Evolutionary conservation across 2,888 invertebrate genomes (phyloP), one percentile per base, ranked within the genome.

Genomic region (Agonopterix subpropinquella): DNA sequence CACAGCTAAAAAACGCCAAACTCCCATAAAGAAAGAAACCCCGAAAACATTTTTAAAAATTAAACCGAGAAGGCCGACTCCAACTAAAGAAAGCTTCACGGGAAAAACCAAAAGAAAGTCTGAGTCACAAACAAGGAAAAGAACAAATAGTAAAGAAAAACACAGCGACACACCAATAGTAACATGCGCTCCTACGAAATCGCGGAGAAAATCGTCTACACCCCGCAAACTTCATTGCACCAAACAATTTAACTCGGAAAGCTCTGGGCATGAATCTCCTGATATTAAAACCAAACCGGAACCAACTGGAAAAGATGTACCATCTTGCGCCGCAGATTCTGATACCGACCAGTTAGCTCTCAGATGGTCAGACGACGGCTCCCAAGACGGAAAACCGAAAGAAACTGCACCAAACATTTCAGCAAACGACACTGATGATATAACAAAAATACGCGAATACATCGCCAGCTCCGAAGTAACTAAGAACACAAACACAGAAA

Each of bases 131-230:
- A 41, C 44, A 9, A 65, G 60, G 51, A 74, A 64, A 50, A 66
- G 59, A 53, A 53, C 50, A 28, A 58, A 42, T 36, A 65, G 65
- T 50, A 80, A 79, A 62, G 77, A 80, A 10, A 75, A 67, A 54
- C 52, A 50, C 47, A 60, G 58, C 43, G 15, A 53, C 13, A 48
- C 59, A 8, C 60, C 72, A 7, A 39, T 58, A 1, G 44, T 61
- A 42, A 52, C 54, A 43, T 59, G 68, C 35, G 72, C 61, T 36
- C 77, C 77, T 9, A 77, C 81, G 0, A 89, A 88, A 62, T 89
- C 89, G 0, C 77, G 88, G 39, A 72, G 89, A 60, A 89, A 89
- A 64, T 89, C 89, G 11, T 87, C 89, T 1, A 88, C 88, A 2
- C 89, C 89, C 2, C 73, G 89, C 56, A 89, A 89, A 70, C 64